Base-by-base conservation (phyloP, 1,140 invertebrate genomes). In the Triops cancriformis region DNA sequence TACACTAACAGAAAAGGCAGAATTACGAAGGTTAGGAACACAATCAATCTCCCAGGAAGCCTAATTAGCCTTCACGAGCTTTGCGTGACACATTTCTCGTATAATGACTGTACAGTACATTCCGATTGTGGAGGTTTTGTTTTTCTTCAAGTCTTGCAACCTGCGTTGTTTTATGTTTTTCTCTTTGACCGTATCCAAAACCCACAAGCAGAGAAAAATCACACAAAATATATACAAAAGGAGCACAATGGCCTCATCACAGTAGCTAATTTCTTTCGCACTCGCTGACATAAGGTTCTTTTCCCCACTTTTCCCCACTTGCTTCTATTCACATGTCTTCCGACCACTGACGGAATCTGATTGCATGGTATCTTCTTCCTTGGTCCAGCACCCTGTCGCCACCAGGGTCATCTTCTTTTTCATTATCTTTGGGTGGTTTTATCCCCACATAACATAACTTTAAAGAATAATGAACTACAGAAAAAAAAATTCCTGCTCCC, bases 161-260 rank as follows among this genome's bases (percentile, higher is more conserved):
- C 11, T 64, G 51, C 18, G 31, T 37, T 37, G 31, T 37, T 37
- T 37, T 37, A 4, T 37, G 31, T 37, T 37, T 37, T 37, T 37
- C 31, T 64, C 23, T 64, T 64, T 64, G 14, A 23, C 51, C 51
- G 51, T 64, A 64, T 64, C 51, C 51, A 64, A 64, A 64, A 64
- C 23, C 51, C 51, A 23, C 51, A 64, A 64, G 14, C 51, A 10
- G 51, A 7, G 31, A 37, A n/a, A 64, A 64, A n/a, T 64, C 51
- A 64, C 51, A 64, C 3, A 64, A 64, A 23, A 18, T 64, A 64
- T 64, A 64, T 64, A 64, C 51, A 64, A 64, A 64, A 64, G 51
- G 51, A 64, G 51, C 51, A 64, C 51, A 64, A 64, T 64, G 51
- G 51, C 51, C 51, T 64, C 51, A 64, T 64, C 51, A 64, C 51